Evolutionary conservation across 2,888 invertebrate genomes (phyloP), one percentile per base, ranked within the genome.

Genomic region (Copidosoma aretas): DNA sequence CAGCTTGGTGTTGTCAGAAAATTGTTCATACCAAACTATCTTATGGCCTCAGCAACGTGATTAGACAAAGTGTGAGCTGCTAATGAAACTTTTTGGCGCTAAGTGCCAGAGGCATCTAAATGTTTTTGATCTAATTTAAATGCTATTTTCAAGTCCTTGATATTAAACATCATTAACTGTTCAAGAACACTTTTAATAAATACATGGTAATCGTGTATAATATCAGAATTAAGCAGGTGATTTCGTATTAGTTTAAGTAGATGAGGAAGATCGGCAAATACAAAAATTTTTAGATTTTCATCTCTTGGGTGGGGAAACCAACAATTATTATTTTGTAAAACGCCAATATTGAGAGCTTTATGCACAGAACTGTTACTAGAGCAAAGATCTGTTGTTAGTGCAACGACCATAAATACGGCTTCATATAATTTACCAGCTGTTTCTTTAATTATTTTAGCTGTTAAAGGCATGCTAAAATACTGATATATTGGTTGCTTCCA

Each of bases 21-120:
- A 54, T 22, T 22, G 19, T 54, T 54, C n/a, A n/a, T 54, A 4
- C 54, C 54, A 54, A 17, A 54, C 54, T 21, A 54, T 22, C 24
- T 22, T 22, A 54, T 54, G 14, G 19, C 21, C 2, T 19, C 52
- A 19, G 52, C 52, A 53, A 53, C 17, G 5, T 19, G 3, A 22
- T 54, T 54, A 19, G 4, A 54, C 14, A 54, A 22, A 2, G 21
- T 19, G 4, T 19, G 5, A 4, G 22, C n/a, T 10, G 54, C 4
- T 4, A 22, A 22, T 5, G 5, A 14, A 21, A 54, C 54, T 8
- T 22, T 22, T 15, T 54, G 54, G 2, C 54, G 2, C 2, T 54
- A 4, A 19, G 54, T 15, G 5, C 24, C 21, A 14, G 3, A 4
- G 14, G 19, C 22, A 4, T 54, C 54, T 10, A 54, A 22, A 54